These are phyloP conservation scores for Plotosus lineatus DNA, from an alignment of 2,113 vertebrate genomes.

Conservation along the genomic window DNA sequence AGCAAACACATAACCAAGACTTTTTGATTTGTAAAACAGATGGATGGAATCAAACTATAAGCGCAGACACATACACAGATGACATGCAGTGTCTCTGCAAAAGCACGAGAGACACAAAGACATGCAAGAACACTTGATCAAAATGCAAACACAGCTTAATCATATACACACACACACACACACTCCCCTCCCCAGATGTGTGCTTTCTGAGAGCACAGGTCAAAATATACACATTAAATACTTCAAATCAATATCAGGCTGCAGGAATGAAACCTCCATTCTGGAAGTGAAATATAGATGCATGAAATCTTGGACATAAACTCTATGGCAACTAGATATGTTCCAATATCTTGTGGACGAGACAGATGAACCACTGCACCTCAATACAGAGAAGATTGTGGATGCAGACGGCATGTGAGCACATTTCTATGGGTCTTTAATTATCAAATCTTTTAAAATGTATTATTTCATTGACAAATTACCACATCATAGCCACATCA, in stretches of 20 bases:
- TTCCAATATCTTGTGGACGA: neutral
- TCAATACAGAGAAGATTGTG: neutral
- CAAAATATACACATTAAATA: slow-evolving; percentile 56
- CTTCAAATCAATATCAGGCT: slow-evolving; percentile 71
- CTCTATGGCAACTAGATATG: neutral
- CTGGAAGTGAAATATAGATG: slow-evolving; percentile 64
- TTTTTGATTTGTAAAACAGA: neutral
- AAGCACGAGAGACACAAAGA: slow-evolving; percentile 51
- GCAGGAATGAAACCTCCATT: slow-evolving; percentile 78
- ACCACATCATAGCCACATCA: neutral
- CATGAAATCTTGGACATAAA: neutral
- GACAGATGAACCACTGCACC: neutral
- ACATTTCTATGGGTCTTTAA: neutral
- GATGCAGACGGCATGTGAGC: neutral
- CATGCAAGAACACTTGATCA: slow-evolving; percentile 33
- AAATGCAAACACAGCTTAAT: slow-evolving; percentile 40
- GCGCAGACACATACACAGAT: slow-evolving; percentile 40
- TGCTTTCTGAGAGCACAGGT: slow-evolving; percentile 37
- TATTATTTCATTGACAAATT: neutral
- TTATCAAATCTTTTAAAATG: neutral
- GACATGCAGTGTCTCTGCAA: slow-evolving; percentile 33
- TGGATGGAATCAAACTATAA: slow-evolving; percentile 23
- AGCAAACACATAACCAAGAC: neutral
- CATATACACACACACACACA: slow-evolving; percentile 6
- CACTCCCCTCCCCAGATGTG: neutral